These are phyloP conservation scores for Drosophila ercepeae DNA, from an alignment of 1,140 invertebrate species.

Conservation along the genomic window DNA sequence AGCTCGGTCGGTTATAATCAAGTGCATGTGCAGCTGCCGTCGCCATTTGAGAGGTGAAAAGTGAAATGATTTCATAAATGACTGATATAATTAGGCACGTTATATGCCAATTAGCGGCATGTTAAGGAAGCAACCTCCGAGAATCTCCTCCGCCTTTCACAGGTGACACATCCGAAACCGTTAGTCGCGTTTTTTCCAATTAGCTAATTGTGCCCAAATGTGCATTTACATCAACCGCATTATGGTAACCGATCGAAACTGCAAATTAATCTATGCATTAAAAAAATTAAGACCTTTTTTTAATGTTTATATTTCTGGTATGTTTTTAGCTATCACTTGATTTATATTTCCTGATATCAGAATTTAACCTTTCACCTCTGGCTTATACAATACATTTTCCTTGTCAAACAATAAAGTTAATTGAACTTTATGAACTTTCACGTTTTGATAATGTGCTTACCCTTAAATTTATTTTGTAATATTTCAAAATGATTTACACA, in stretches of 20 bases:
- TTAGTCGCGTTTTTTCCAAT: constrained; percentile 52
- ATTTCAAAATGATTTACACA: neutral
- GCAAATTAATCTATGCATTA: neutral
- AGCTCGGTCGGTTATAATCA: neutral
- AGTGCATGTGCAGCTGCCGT: constrained; percentile 1
- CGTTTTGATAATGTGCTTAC: neutral
- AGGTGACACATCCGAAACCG: constrained; percentile 63
- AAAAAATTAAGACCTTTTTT: no score
- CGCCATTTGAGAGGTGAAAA: constrained; percentile 38
- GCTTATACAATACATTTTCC: no score
- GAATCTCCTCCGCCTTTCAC: constrained; percentile 50
- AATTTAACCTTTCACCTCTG: neutral
- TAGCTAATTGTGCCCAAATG: constrained; percentile 78
- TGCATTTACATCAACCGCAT: constrained; percentile 65
- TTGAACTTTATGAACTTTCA: neutral
- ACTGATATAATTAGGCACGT: constrained; percentile 72
- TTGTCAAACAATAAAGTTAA: neutral
- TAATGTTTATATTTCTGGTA: neutral
- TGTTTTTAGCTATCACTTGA: neutral
- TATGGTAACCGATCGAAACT: neutral
- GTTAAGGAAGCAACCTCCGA: constrained; percentile 65
- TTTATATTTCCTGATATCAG: no score
- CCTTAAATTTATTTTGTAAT: neutral
- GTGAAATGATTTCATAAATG: constrained; percentile 53
- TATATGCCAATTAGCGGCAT: constrained; percentile 75